Evolutionary conservation across 2,113 vertebrate genomes (phyloP).

Genomic region (Coptodon bakossiorum): DNA sequence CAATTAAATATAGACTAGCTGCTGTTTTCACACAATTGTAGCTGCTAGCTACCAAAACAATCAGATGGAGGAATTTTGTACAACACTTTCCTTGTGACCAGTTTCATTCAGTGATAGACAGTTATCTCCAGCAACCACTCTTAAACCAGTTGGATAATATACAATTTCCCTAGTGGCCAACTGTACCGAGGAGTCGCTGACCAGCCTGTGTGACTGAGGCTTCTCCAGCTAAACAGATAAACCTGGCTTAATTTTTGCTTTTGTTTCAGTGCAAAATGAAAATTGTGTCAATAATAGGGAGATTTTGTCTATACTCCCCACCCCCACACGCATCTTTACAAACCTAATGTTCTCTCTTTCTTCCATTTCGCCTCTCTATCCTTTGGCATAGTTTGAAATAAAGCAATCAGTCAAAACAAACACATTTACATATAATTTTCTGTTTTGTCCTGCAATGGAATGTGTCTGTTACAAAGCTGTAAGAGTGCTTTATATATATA

Average conservation of each 20-base stretch:
- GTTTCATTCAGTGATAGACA: neutral
- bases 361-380: neutral
- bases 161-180: neutral
- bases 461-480: neutral
- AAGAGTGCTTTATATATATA: neutral
- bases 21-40: neutral
- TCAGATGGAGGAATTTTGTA: neutral
- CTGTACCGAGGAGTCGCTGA: neutral
- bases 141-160: neutral
- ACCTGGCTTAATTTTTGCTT: neutral
- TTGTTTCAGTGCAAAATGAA: neutral
- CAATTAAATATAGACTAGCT: neutral
- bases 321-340: fast-evolving
- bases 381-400: neutral
- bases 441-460: neutral
- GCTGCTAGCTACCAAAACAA: neutral
- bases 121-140: neutral
- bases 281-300: neutral
- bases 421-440: neutral
- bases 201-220: neutral
- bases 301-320: neutral
- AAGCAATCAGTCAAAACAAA: neutral
- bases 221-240: neutral
- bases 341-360: neutral
- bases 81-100: neutral